Evolutionary conservation across 2,113 vertebrate genomes (phyloP).

Genomic region (Ailurus styani): DNA sequence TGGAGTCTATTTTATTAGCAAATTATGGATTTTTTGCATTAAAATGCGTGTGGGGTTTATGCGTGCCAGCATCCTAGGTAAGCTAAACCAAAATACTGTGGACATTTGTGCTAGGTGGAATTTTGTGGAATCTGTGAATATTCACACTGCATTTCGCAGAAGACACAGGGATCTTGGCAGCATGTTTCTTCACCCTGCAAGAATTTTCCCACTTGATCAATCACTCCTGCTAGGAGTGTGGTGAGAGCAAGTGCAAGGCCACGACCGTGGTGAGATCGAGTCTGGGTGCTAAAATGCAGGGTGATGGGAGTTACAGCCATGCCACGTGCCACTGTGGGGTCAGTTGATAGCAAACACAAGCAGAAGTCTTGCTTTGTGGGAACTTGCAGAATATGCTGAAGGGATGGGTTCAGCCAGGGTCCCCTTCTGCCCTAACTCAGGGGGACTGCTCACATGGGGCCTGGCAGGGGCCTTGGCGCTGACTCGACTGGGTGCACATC

Average conservation of each 20-base stretch:
- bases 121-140: not conserved
- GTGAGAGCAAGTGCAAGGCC: not conserved
- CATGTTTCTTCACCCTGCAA: not conserved
- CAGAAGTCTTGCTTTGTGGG: not conserved
- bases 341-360: not conserved
- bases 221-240: not conserved
- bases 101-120: not conserved
- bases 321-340: not conserved
- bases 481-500: not conserved
- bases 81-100: not conserved
- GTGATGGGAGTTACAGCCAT: not conserved
- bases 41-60: not conserved
- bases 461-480: not conserved
- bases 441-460: rapidly evolving
- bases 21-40: not conserved
- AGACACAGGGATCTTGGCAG: not conserved
- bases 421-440: not conserved
- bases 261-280: not conserved
- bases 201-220: not conserved
- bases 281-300: not conserved
- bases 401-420: not conserved
- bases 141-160: not conserved
- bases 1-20: not conserved
- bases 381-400: not conserved
- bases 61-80: not conserved